phyloP scores from a whole-genome alignment of 2,888 invertebrate species.

The Folsomia candida region DNA sequence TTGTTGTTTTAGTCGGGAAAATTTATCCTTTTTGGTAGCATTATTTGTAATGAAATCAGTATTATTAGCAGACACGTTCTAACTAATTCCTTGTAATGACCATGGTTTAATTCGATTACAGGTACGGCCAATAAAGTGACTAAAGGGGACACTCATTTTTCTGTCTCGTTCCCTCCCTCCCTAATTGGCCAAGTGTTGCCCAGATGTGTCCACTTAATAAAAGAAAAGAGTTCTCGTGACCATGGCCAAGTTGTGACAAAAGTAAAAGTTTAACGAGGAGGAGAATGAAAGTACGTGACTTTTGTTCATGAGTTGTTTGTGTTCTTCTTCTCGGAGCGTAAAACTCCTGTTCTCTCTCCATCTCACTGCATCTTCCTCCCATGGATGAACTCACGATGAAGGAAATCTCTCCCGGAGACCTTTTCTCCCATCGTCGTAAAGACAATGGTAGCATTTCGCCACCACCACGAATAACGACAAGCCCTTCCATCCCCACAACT shows the following conservation, averaged over 20 bases:
- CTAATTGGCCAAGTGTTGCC: not conserved
- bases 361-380: not conserved
- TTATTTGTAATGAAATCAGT: too few relatives aligned
- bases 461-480: not conserved
- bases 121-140: too few relatives aligned
- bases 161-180: too few relatives aligned
- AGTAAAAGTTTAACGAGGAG: not conserved
- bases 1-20: too few relatives aligned
- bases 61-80: too few relatives aligned
- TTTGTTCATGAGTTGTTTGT: not conserved
- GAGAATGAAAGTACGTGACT: not conserved
- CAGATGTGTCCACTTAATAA: not conserved
- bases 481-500: too few relatives aligned
- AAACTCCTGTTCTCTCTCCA: not conserved
- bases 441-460: not conserved
- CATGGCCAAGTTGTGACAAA: not conserved
- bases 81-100: too few relatives aligned
- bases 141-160: too few relatives aligned
- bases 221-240: not conserved
- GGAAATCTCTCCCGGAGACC: slow-evolving; percentile 9
- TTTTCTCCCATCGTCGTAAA: slow-evolving; percentile 4
- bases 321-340: not conserved
- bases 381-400: slow-evolving; percentile 39
- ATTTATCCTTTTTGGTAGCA: too few relatives aligned
- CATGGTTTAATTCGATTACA: too few relatives aligned